phyloP scores from a whole-genome alignment of 1,140 invertebrate genomes.

The Neotoxoptera formosana region DNA sequence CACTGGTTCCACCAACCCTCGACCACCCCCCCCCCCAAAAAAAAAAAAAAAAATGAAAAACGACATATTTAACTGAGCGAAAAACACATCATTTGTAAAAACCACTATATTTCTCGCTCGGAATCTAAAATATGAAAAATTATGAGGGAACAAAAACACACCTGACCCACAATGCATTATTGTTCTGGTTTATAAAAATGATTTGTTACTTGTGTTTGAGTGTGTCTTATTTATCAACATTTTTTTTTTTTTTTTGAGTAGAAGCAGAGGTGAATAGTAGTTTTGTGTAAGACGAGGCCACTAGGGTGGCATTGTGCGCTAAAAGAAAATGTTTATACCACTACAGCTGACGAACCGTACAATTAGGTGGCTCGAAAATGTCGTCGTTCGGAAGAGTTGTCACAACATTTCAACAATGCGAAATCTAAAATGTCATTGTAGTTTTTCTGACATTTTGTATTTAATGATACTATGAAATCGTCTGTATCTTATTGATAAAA shows the following conservation, averaged over 20 bases:
- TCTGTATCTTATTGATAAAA: not conserved
- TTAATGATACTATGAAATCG: not conserved
- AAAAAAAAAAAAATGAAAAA: not conserved
- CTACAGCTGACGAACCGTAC: not conserved
- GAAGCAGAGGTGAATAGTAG: not conserved
- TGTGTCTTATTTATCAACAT: not conserved
- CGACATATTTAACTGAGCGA: not conserved
- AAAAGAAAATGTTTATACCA: not conserved
- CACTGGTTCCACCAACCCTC: not conserved
- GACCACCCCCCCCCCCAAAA: not conserved
- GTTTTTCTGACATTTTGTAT: not conserved
- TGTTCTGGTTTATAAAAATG: constrained; percentile 19
- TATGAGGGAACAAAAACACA: not conserved
- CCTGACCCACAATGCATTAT: constrained; percentile 1
- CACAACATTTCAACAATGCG: not conserved
- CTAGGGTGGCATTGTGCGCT: not conserved
- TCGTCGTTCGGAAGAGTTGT: not conserved
- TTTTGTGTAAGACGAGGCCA: not conserved
- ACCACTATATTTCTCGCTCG: not conserved
- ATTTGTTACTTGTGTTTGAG: constrained; percentile 3
- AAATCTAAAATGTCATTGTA: not conserved
- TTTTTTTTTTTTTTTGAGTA: not conserved
- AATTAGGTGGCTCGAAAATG: not conserved
- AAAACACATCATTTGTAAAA: not conserved
- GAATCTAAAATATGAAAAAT: constrained; percentile 24